These are phyloP conservation scores for Cabera pusaria DNA, from an alignment of 2,888 invertebrate genomes.

Conservation along the genomic window DNA sequence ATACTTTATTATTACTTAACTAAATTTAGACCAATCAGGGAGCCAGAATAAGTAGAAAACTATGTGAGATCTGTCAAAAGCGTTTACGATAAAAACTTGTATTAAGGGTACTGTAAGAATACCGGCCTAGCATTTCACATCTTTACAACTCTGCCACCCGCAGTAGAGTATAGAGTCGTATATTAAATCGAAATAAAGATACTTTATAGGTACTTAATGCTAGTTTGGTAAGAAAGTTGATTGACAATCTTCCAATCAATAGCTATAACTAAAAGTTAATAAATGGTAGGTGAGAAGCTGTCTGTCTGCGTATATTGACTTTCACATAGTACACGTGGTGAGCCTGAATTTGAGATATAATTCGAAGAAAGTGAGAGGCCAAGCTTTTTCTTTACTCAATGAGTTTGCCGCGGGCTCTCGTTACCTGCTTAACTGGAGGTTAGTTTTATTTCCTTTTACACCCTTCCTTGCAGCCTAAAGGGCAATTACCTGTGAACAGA, in stretches of 20 bases:
- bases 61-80: too few species aligned
- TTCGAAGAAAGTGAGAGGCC: conserved; percentile 74
- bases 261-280: conserved; percentile 47
- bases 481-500: conserved; percentile 50
- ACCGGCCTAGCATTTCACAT: too few species aligned
- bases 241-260: conserved; percentile 51
- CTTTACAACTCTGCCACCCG: too few species aligned
- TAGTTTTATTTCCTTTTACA: conserved; percentile 23
- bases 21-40: too few species aligned
- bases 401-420: conserved; percentile 50
- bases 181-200: too few species aligned
- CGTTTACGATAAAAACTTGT: too few species aligned
- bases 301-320: conserved; percentile 58
- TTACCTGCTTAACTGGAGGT: conserved; percentile 24
- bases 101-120: too few species aligned
- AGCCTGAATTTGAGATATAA: conserved; percentile 55
- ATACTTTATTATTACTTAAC: too few species aligned
- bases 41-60: too few species aligned
- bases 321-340: conserved; percentile 58
- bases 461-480: conserved; percentile 23
- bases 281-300: conserved; percentile 50
- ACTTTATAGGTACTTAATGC: too few species aligned
- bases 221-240: conserved; percentile 51
- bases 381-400: conserved; percentile 70
- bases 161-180: too few species aligned